These are phyloP conservation scores for Loriculus beryllinus DNA, from an alignment of 2,797 vertebrate genomes.

Conservation along the genomic window DNA sequence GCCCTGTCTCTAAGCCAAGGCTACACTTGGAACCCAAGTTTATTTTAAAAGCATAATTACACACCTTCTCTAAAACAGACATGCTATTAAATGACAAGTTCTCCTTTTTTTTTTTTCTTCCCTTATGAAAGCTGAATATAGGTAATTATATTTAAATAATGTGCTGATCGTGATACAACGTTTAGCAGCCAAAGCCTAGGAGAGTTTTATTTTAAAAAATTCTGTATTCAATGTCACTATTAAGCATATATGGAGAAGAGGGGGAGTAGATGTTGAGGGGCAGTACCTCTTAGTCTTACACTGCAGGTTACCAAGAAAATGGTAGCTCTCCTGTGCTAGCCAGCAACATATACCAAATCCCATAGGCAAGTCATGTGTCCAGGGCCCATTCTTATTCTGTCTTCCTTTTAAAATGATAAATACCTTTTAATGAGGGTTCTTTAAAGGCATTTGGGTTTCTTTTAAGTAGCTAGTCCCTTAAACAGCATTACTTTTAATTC, in stretches of 20 bases:
- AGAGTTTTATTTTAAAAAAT: slow-evolving; percentile 24
- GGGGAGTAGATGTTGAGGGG: not conserved
- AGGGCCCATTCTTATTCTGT: not conserved
- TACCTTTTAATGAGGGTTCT: not conserved
- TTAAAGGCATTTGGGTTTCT: not conserved
- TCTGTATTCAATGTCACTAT: not conserved
- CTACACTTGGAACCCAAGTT: slow-evolving; percentile 32
- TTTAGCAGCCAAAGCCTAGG: slow-evolving; percentile 29
- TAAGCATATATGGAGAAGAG: not conserved
- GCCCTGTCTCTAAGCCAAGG: not conserved
- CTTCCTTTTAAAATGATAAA: not conserved
- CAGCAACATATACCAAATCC: not conserved
- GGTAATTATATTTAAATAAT: slow-evolving; percentile 54
- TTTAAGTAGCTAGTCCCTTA: not conserved
- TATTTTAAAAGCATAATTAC: slow-evolving; percentile 58
- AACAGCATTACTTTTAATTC: not conserved
- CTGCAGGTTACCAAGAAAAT: not conserved
- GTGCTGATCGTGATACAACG: slow-evolving; percentile 36
- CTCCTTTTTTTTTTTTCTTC: not conserved
- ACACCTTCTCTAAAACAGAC: slow-evolving; percentile 41
- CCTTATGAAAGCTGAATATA: slow-evolving; percentile 44
- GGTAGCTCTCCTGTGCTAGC: not conserved
- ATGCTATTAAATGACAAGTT: slow-evolving; percentile 49
- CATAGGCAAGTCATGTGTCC: not conserved
- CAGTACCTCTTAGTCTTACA: not conserved